Evolutionary conservation across 2,797 vertebrate species (phyloP).

Genomic region (Acipenser oxyrinchus): DNA sequence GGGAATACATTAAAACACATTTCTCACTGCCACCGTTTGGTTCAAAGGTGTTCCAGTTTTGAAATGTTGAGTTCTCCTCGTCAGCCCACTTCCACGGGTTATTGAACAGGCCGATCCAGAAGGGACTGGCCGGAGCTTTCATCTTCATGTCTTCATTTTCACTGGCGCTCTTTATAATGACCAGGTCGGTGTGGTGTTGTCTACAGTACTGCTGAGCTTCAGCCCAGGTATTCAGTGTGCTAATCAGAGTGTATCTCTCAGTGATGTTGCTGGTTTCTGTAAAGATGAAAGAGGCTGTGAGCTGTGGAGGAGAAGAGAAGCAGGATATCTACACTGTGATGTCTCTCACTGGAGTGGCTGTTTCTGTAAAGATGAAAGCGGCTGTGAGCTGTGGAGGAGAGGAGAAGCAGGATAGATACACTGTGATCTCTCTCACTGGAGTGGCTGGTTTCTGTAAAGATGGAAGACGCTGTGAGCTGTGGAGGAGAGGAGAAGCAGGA

Average conservation of each 20-base stretch:
- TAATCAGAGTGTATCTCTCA: background rate
- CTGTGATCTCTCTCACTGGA: too few species aligned
- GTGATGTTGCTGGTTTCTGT: too few species aligned
- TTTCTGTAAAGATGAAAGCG: too few species aligned
- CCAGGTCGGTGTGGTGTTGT: background rate
- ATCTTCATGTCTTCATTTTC: background rate
- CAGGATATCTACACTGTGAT: too few species aligned
- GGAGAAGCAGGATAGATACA: too few species aligned
- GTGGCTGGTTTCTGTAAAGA: too few species aligned
- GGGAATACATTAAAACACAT: background rate
- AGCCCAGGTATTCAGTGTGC: background rate
- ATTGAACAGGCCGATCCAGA: conserved; percentile 2
- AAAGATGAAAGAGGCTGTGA: too few species aligned
- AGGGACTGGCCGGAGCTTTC: background rate
- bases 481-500: too few species aligned
- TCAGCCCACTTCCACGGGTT: background rate
- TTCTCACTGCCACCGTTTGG: background rate
- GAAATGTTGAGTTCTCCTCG: background rate
- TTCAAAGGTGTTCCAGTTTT: background rate
- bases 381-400: too few species aligned
- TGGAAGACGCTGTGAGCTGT: too few species aligned
- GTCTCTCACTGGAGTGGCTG: too few species aligned
- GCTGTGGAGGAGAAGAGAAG: too few species aligned
- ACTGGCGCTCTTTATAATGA: background rate
- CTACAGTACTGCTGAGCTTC: background rate